phyloP scores from a whole-genome alignment of 92 coral and sea anemone species.

The Zoanthus sociatus region DNA sequence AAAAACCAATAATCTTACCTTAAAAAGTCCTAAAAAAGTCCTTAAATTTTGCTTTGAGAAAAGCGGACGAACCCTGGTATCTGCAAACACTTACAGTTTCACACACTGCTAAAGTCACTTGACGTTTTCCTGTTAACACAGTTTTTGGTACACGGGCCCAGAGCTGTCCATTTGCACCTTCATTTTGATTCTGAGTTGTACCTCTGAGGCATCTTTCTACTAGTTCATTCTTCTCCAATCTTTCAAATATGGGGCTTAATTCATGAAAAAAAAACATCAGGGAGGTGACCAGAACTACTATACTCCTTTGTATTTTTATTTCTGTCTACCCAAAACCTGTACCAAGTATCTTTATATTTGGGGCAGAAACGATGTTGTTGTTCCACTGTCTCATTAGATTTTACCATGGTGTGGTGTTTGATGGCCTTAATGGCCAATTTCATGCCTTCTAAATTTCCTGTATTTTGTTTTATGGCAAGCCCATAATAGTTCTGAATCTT shows the following conservation, averaged over 20 bases:
- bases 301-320: slow-evolving; percentile 13
- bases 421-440: slow-evolving; percentile 46
- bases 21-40: no score
- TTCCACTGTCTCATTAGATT: slow-evolving; percentile 8
- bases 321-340: slow-evolving; percentile 61
- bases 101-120: slow-evolving; percentile 55
- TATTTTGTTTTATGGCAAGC: slow-evolving; percentile 36
- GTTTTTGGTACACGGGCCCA: slow-evolving; percentile 64
- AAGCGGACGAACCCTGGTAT: no score
- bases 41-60: no score
- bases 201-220: slow-evolving; percentile 58
- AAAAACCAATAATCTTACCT: no score
- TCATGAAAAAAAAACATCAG: slow-evolving; percentile 45
- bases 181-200: slow-evolving; percentile 71
- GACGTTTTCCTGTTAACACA: slow-evolving; percentile 62
- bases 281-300: slow-evolving; percentile 30
- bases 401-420: slow-evolving; percentile 35
- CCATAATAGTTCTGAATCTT: slow-evolving; percentile 47
- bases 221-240: slow-evolving; percentile 47
- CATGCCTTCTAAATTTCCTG: slow-evolving; percentile 49
- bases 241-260: slow-evolving; percentile 34
- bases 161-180: slow-evolving; percentile 70
- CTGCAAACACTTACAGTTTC: slow-evolving; percentile 63
- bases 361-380: slow-evolving; percentile 59
- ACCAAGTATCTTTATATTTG: slow-evolving; percentile 54